These are phyloP conservation scores for Palloptera scutellata DNA, from an alignment of 2,888 invertebrate genomes.

Conservation along the genomic window DNA sequence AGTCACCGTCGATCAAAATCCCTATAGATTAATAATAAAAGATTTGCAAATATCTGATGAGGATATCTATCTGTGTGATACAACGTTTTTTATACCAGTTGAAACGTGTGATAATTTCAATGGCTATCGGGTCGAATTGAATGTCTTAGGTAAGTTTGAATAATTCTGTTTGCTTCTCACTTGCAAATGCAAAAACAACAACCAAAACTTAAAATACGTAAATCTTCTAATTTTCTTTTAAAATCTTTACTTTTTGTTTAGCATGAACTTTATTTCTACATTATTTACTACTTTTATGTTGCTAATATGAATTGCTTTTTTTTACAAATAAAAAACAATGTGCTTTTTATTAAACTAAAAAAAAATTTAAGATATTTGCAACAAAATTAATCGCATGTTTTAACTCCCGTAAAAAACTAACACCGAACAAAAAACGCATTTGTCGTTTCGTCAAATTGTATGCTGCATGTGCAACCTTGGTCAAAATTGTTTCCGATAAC, in stretches of 20 bases:
- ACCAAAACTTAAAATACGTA: not conserved
- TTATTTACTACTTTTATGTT: not conserved
- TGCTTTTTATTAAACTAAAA: slow-evolving; percentile 19
- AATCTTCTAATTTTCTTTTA: not conserved
- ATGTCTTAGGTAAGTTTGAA: slow-evolving; percentile 73
- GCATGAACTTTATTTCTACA: no score
- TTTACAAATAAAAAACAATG: slow-evolving; percentile 1
- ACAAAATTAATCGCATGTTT: no score
- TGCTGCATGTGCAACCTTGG: no score
- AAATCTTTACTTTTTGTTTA: not conserved
- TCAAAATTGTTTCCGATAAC: no score
- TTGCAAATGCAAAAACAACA: not conserved
- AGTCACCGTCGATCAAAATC: slow-evolving; percentile 55
- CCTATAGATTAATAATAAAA: slow-evolving; percentile 61
- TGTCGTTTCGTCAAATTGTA: no score
- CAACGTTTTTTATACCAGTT: slow-evolving; percentile 77
- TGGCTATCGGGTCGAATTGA: slow-evolving; percentile 77
- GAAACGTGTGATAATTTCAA: slow-evolving; percentile 75
- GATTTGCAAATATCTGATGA: slow-evolving; percentile 75
- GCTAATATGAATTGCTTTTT: not conserved
- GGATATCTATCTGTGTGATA: slow-evolving; percentile 80
- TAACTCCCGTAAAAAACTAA: no score
- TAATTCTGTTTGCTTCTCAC: slow-evolving; percentile 11
- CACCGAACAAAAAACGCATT: no score
- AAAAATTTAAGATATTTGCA: no score